Evolutionary conservation across 2,888 invertebrate genomes (phyloP).

Genomic region (Pyrgus malvae): DNA sequence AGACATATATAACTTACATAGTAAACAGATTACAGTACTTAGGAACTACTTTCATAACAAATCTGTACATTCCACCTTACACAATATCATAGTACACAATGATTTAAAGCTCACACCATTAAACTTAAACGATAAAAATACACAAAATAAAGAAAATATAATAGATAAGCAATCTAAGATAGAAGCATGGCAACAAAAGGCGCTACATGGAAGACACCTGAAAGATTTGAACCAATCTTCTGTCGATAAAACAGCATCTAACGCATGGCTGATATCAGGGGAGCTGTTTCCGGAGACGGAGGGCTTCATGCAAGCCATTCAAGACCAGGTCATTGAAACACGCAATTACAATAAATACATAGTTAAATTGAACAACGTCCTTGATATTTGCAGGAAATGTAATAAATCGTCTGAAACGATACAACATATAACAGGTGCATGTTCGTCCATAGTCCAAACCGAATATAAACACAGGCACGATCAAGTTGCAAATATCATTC

Average conservation of each 20-base stretch:
- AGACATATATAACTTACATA: slow-evolving; percentile 34
- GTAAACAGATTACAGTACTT: slow-evolving; percentile 30
- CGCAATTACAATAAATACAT: background rate
- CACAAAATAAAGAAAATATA: too few relatives aligned
- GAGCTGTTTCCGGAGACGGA: slow-evolving; percentile 29
- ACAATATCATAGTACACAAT: slow-evolving; percentile 2
- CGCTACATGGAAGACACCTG: background rate
- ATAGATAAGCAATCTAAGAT: too few relatives aligned
- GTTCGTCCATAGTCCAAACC: too few relatives aligned
- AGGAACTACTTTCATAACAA: slow-evolving; percentile 27
- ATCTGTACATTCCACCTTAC: slow-evolving; percentile 14
- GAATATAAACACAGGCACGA: too few relatives aligned
- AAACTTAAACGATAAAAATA: too few relatives aligned
- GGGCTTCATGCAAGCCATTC: too few relatives aligned
- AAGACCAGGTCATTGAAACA: too few relatives aligned
- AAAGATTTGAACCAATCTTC: background rate
- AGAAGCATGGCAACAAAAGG: background rate
- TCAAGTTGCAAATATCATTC: too few relatives aligned
- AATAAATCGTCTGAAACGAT: background rate
- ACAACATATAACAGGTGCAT: too few relatives aligned
- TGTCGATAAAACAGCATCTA: background rate
- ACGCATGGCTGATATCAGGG: background rate
- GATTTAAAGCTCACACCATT: slow-evolving; percentile 19
- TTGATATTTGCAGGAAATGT: background rate
- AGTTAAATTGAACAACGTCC: background rate